Conservation (phyloP, 2,797 vertebrate genomes). For the Myioborus miniatus region DNA sequence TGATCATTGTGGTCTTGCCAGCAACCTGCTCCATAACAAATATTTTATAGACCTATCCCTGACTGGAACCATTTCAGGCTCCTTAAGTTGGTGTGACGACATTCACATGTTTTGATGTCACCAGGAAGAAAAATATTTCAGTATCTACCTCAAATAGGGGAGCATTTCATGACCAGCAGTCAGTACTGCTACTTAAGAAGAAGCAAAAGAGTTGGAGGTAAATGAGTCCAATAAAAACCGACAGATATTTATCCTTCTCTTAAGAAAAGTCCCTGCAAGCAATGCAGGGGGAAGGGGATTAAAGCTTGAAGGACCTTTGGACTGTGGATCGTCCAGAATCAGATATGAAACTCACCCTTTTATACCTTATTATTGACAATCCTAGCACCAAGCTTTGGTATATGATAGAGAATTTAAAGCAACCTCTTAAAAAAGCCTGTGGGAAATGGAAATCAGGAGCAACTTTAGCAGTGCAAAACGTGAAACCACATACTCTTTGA, state of each 20-base stretch:
- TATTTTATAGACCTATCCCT: neutral
- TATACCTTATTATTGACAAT: neutral
- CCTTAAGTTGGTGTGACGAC: neutral
- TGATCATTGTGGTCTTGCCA: neutral
- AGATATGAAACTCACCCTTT: neutral
- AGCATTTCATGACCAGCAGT: neutral
- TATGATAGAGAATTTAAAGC: fast-evolving
- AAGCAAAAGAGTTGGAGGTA: neutral
- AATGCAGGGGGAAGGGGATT: neutral
- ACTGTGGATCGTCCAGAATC: neutral
- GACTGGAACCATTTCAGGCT: neutral
- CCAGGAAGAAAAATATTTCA: neutral
- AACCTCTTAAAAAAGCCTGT: neutral
- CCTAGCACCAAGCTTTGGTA: neutral
- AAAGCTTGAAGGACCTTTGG: neutral
- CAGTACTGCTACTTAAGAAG: neutral
- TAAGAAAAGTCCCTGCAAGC: neutral
- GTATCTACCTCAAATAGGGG: neutral
- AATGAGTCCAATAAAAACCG: fast-evolving
- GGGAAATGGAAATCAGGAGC: neutral
- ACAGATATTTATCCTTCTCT: neutral
- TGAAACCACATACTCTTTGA: neutral
- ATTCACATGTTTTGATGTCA: neutral
- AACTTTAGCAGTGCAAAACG: neutral
- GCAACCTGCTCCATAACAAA: neutral